Evolutionary conservation across 2,888 invertebrate species (phyloP), one percentile per base, ranked within the genome.

Genomic region (Tetranychus piercei): DNA sequence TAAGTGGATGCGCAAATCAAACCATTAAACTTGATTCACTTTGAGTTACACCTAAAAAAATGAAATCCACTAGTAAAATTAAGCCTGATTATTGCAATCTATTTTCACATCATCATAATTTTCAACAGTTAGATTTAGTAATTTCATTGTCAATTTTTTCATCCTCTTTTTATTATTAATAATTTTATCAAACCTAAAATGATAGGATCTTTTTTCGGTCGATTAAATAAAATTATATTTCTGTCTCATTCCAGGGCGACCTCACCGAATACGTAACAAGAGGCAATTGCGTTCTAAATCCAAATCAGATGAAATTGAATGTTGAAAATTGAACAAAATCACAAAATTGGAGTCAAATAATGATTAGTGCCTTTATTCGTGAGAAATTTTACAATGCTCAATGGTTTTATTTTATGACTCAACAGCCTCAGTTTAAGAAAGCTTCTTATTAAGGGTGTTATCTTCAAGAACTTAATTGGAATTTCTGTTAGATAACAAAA

Each of bases 241-340:
- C 34, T 34, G 0, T 34, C 34, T 34, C 34, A 34, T 34, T 34
- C 5, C 43, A 71, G 71, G 71, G 64, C 55, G 34, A 23, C 65
- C 45, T 23, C 65, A 18, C 55, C 65, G 73, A 6, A 23, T 23
- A 23, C 73, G 64, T 9, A 64, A 34, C 18, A 73, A 73, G 55
- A 18, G 73, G 44, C 73, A 34, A 64, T 55, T 23, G 11, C 23
- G 73, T 20, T 18, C 64, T 6, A 73, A 73, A 73, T 73, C 73
- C 6, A 73, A 11, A 64, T 55, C 73, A 9, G 73, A 73, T 22
- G 73, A 73, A 23, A 73, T 73, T 20, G 73, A 73, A 55, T 73
- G 73, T 73, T 73, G 23, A 34, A 34, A 34, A 55, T 22, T 69
- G 11, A 69, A 6, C 69, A 20, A 1, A 55, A 55, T 55, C 15